Percentiles rank a stretch among this genome's conserved stretches.
phyloP scores from a whole-genome alignment of 2,888 invertebrate genomes.

The Lasioglossum morio region DNA sequence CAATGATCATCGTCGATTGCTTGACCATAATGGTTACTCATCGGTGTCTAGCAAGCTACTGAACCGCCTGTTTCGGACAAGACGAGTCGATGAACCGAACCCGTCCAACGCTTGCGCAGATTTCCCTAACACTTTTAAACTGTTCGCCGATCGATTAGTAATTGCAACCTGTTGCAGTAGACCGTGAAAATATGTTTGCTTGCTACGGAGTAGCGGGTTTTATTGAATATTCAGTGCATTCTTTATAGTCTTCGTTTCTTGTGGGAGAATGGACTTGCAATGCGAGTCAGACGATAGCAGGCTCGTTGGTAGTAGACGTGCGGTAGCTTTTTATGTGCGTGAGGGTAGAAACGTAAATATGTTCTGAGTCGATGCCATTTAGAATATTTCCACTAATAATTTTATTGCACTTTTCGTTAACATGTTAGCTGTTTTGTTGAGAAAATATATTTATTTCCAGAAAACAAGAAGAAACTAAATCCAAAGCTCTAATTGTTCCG shows the following conservation, averaged over 20 bases:
- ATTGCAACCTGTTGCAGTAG: neutral
- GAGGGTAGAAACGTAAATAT: neutral
- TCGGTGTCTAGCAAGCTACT: constrained; percentile 4
- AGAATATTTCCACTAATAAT: too few species aligned
- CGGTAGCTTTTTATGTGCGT: neutral
- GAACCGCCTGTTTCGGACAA: neutral
- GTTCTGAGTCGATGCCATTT: neutral
- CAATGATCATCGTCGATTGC: neutral
- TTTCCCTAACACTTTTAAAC: neutral
- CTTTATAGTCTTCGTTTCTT: neutral
- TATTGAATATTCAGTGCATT: neutral
- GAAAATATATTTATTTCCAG: neutral
- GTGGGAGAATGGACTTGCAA: neutral
- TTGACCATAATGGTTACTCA: neutral
- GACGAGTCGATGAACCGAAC: neutral
- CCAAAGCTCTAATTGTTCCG: too few species aligned
- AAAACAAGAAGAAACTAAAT: neutral
- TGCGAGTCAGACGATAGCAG: neutral
- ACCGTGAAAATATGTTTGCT: neutral
- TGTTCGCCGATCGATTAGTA: constrained; percentile 23
- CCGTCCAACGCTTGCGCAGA: constrained; percentile 15
- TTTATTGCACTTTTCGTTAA: neutral
- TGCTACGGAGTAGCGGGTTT: neutral
- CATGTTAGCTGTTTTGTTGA: neutral
- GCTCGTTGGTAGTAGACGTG: neutral